Evolutionary conservation across 2,797 vertebrate genomes (phyloP).

Genomic region (Silurus aristotelis): DNA sequence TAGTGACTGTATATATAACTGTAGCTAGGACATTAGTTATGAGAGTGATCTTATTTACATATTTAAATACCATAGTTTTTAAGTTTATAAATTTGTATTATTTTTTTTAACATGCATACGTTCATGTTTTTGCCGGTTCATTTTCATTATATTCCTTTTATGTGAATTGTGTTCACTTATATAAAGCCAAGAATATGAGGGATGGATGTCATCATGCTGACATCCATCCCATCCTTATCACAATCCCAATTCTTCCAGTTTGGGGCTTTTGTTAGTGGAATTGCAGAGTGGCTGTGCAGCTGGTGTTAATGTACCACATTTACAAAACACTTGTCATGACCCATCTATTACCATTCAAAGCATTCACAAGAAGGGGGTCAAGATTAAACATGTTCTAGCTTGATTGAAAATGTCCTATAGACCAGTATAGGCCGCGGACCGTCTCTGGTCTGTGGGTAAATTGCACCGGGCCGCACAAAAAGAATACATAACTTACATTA

Average conservation of each 20-base stretch:
- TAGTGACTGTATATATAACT: not conserved
- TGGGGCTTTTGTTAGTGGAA: slow-evolving; percentile 34
- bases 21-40: not conserved
- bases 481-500: no score
- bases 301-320: slow-evolving; percentile 43
- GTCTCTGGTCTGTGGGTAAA: no score
- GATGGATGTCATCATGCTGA: not conserved
- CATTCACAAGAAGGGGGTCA: slow-evolving; percentile 37
- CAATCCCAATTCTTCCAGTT: slow-evolving; percentile 20
- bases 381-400: slow-evolving; percentile 37
- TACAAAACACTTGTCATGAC: slow-evolving; percentile 49
- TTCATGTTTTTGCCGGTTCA: not conserved
- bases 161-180: not conserved
- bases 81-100: not conserved
- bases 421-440: not conserved
- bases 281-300: slow-evolving; percentile 17
- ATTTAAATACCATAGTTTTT: not conserved
- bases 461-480: no score
- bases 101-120: not conserved
- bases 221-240: slow-evolving; percentile 19
- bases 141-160: not conserved
- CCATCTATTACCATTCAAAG: slow-evolving; percentile 27
- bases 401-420: slow-evolving; percentile 39
- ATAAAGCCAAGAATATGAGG: not conserved
- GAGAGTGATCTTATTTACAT: not conserved